A percentile compares a stretch with the other conserved stretches of the same genome.
Evolutionary conservation across 2,113 vertebrate genomes (phyloP).

Genomic region (Leucosticte australis): DNA sequence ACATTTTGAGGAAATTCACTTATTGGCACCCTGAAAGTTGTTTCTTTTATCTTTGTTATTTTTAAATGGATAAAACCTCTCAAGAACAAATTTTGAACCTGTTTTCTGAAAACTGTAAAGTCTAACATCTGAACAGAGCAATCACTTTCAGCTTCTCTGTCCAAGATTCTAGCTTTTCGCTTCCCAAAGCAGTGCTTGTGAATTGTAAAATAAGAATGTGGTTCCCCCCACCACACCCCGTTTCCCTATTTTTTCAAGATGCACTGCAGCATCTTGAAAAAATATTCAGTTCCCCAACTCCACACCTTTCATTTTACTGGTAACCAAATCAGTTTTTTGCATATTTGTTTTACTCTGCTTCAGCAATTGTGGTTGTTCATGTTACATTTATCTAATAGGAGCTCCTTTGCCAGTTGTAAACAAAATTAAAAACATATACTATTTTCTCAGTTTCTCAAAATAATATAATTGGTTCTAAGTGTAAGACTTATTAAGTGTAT

Average conservation of each 20-base stretch:
- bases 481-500: background rate
- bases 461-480: background rate
- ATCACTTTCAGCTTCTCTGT: background rate
- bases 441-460: conserved; percentile 21
- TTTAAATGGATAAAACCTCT: background rate
- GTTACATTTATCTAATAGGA: conserved; percentile 7
- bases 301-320: background rate
- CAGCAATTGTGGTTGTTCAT: background rate
- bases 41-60: background rate
- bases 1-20: background rate
- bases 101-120: background rate
- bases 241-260: too few species aligned
- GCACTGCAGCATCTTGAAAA: background rate
- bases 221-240: fast-evolving
- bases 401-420: background rate
- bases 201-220: background rate
- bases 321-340: conserved; percentile 12
- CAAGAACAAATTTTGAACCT: background rate
- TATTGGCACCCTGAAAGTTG: background rate
- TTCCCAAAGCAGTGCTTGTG: background rate
- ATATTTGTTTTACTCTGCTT: background rate
- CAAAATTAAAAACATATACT: conserved; percentile 14
- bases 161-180: background rate
- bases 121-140: background rate
- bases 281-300: background rate